These are phyloP conservation scores for Ricordea florida DNA, from an alignment of 92 coral and sea anemone genomes.

Conservation along the genomic window DNA sequence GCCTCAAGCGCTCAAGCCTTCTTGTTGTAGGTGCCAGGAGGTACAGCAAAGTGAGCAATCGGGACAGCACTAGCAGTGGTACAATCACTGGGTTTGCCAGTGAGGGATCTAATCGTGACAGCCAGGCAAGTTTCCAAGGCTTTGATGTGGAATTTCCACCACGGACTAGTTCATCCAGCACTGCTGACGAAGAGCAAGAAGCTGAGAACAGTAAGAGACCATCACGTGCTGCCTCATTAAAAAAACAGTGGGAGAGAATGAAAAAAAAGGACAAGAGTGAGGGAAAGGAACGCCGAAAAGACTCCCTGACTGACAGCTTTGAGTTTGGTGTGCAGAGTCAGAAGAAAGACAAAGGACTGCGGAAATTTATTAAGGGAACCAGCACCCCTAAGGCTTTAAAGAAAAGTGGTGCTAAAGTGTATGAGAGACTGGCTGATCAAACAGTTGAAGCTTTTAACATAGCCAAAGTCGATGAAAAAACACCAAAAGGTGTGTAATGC, in stretches of 20 bases:
- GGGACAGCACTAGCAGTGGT: constrained; percentile 71
- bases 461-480: constrained; percentile 71
- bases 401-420: constrained; percentile 58
- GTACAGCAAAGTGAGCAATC: constrained; percentile 1
- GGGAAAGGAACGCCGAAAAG: no score
- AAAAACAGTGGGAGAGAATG: constrained; percentile 1
- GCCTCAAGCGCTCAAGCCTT: constrained; percentile 10
- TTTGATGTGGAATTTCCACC: constrained; percentile 35
- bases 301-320: neutral
- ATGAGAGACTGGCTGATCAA: constrained; percentile 54
- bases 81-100: constrained; percentile 45
- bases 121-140: constrained; percentile 68
- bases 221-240: constrained; percentile 22
- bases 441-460: constrained; percentile 52
- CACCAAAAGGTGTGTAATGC: constrained; percentile 85
- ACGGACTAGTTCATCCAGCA: constrained; percentile 69
- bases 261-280: constrained; percentile 12
- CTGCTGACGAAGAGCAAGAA: constrained; percentile 71
- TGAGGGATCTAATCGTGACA: constrained; percentile 55
- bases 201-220: neutral
- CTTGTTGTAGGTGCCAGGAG: neutral
- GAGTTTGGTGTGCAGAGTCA: neutral
- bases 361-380: neutral
- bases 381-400: constrained; percentile 9
- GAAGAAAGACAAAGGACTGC: constrained; percentile 44